These are phyloP conservation scores for Anodontia alba DNA, from an alignment of 2,888 invertebrate genomes.

Conservation along the genomic window DNA sequence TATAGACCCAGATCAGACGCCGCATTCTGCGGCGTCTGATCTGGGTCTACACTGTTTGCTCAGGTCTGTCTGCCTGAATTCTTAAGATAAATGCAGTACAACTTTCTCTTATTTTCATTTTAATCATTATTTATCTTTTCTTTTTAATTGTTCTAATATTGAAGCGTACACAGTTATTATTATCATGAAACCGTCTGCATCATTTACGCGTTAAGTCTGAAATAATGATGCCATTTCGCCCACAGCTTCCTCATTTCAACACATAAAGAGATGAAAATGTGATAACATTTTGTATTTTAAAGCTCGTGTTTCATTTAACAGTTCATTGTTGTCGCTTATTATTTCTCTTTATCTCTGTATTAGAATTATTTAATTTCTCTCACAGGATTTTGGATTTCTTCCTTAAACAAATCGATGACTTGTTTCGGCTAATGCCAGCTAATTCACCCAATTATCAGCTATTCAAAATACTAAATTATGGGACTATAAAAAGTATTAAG, in stretches of 20 bases:
- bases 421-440: neutral
- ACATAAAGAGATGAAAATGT: neutral
- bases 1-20: too few species aligned
- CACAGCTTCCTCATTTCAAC: neutral
- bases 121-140: too few species aligned
- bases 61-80: too few species aligned
- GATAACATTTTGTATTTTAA: conserved; percentile 5
- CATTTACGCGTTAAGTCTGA: neutral
- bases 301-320: neutral
- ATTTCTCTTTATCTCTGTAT: neutral
- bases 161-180: too few species aligned
- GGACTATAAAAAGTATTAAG: neutral
- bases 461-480: neutral
- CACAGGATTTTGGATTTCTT: neutral
- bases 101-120: too few species aligned
- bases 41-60: too few species aligned
- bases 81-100: too few species aligned
- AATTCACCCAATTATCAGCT: neutral
- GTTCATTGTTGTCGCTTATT: neutral
- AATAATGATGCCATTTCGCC: neutral
- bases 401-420: neutral
- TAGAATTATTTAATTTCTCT: neutral
- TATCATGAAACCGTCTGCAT: too few species aligned
- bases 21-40: too few species aligned
- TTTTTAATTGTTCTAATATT: too few species aligned